These are phyloP conservation scores for Elegia similella DNA, from an alignment of 2,888 invertebrate genomes.

Conservation along the genomic window DNA sequence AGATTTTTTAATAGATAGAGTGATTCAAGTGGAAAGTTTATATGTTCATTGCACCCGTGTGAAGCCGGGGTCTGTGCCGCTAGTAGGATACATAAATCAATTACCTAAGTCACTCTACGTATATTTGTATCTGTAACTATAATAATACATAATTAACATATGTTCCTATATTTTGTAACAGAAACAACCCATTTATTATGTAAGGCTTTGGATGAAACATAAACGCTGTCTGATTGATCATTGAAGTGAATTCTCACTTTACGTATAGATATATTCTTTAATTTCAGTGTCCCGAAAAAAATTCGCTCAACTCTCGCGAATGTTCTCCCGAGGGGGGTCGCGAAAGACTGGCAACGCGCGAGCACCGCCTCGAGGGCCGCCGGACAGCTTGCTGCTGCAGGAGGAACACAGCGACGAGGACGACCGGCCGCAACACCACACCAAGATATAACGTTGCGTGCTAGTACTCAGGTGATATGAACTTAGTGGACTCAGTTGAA, in stretches of 20 bases:
- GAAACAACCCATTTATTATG: too few relatives aligned
- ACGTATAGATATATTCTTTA: not conserved
- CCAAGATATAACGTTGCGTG: conserved; percentile 33
- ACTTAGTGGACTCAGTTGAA: not conserved
- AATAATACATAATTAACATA: too few relatives aligned
- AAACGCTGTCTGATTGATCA: too few relatives aligned
- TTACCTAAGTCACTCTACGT: too few relatives aligned
- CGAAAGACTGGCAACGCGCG: conserved; percentile 64
- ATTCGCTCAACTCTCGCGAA: conserved; percentile 89
- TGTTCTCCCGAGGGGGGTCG: conserved; percentile 86
- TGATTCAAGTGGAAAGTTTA: too few relatives aligned
- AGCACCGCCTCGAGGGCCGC: conserved; percentile 72
- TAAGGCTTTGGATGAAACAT: too few relatives aligned
- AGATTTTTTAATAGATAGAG: too few relatives aligned
- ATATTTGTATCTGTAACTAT: too few relatives aligned
- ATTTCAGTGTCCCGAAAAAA: conserved; percentile 88
- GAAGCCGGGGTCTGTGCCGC: too few relatives aligned
- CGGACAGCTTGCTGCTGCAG: conserved; percentile 81
- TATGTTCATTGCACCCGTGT: too few relatives aligned
- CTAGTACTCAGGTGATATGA: not conserved
- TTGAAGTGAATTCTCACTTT: not conserved
- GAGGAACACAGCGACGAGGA: conserved; percentile 85
- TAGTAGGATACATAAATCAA: too few relatives aligned
- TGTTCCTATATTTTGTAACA: too few relatives aligned
- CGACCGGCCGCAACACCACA: conserved; percentile 62